phyloP scores from a whole-genome alignment of 2,113 vertebrate genomes.

The Macaca nemestrina region DNA sequence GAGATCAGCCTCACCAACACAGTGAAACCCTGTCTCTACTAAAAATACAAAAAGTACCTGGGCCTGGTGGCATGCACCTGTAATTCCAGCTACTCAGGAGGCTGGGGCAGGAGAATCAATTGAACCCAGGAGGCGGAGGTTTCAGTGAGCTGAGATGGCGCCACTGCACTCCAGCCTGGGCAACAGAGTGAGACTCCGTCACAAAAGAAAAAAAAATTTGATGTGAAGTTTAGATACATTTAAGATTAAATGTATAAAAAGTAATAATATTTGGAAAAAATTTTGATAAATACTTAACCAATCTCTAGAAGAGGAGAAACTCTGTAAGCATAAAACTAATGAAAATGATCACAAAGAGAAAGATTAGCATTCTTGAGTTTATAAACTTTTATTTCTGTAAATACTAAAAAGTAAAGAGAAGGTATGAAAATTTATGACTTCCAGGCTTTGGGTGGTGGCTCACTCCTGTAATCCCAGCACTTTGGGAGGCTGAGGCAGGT shows the following conservation, averaged over 20 bases:
- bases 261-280: not conserved
- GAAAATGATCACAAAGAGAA: not conserved
- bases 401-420: not conserved
- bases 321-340: not conserved
- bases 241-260: conserved; percentile 1
- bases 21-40: too few species aligned
- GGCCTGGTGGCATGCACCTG: too few species aligned
- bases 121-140: too few species aligned
- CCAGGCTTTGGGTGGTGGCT: not conserved
- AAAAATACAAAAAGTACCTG: too few species aligned
- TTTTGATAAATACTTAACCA: not conserved
- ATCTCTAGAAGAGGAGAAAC: not conserved
- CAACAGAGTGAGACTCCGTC: too few species aligned
- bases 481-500: too few species aligned
- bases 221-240: not conserved
- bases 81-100: too few species aligned
- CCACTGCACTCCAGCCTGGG: too few species aligned
- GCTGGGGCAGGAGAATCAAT: too few species aligned
- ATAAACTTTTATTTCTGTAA: not conserved
- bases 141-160: too few species aligned
- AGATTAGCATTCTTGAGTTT: not conserved
- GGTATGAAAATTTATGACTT: not conserved
- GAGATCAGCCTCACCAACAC: too few species aligned
- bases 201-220: not conserved
- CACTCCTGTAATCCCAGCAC: too few species aligned